Base-by-base conservation (phyloP, 1,140 invertebrate species). In the Ips nitidus region DNA sequence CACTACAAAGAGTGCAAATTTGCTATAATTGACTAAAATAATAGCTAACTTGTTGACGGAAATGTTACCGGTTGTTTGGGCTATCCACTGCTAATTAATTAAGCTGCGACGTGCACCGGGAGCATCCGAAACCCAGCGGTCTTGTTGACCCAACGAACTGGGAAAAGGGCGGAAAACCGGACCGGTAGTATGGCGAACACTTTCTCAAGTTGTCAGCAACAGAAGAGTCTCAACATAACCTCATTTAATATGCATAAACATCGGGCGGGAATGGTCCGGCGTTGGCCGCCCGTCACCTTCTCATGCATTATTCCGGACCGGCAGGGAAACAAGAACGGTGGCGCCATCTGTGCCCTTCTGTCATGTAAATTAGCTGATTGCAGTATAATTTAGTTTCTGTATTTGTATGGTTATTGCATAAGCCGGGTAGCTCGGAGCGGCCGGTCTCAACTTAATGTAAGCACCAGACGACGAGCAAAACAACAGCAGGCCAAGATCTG, bases 361-460 rank as follows among this genome's bases (percentile, higher is more conserved):
- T 72, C 73, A 74, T 74, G 73, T 74, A 74, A 74, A 74, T 74
- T 74, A 74, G 68, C 69, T 74, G 73, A 72, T 74, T 74, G 71
- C 71, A 72, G 67, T 61, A 66, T 72, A 74, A 74, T 74, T 74
- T 71, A 72, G 73, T 74, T 74, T 74, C 73, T 70, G 73, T 72
- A 68, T 74, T 74, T 72, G 70, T 72, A 74, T 72, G 73, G 70
- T 53, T 61, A 66, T 69, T 70, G 73, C 73, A 72, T 74, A 74
- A 74, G 66, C 70, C 70, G 52, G 41, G 53, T 57, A 38, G 41
- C 38, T 41, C 45, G 40, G 67, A 50, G 40, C 42, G 38, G 41
- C 43, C 66, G 66, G 56, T 60, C 22, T 43, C 57, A 68, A 68
- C 43, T 68, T 68, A 68, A 68, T 68, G 60, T 68, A 68, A 60